phyloP scores from a whole-genome alignment of 2,113 vertebrate genomes.

The Morphnarchus princeps region DNA sequence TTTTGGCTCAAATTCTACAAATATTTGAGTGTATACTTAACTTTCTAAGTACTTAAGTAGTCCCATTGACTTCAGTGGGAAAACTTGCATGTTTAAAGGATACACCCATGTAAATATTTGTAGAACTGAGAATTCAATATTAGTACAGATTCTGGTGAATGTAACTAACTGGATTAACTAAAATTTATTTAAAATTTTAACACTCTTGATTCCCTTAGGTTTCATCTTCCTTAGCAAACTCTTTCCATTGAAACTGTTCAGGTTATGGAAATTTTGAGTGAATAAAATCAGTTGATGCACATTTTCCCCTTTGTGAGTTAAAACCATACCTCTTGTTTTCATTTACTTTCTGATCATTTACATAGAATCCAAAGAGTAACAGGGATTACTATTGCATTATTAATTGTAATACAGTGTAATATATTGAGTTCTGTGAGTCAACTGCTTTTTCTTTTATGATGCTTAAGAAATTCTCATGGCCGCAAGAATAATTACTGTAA shows the following conservation, averaged over 20 bases:
- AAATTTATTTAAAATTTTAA: neutral
- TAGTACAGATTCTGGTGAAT: neutral
- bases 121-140: neutral
- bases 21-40: conserved; percentile 17
- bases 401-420: neutral
- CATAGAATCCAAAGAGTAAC: neutral
- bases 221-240: neutral
- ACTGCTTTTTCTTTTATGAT: neutral
- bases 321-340: neutral
- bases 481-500: neutral
- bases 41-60: neutral
- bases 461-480: neutral
- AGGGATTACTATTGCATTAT: neutral
- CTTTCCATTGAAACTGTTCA: neutral
- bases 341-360: neutral
- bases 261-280: neutral
- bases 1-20: conserved; percentile 14
- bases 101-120: neutral
- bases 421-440: neutral
- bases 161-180: neutral
- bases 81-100: neutral
- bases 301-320: neutral
- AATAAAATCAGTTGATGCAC: neutral
- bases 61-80: neutral
- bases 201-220: neutral